These are phyloP conservation scores for Drosophila elegans DNA, from an alignment of 1,140 invertebrate genomes.

Conservation along the genomic window DNA sequence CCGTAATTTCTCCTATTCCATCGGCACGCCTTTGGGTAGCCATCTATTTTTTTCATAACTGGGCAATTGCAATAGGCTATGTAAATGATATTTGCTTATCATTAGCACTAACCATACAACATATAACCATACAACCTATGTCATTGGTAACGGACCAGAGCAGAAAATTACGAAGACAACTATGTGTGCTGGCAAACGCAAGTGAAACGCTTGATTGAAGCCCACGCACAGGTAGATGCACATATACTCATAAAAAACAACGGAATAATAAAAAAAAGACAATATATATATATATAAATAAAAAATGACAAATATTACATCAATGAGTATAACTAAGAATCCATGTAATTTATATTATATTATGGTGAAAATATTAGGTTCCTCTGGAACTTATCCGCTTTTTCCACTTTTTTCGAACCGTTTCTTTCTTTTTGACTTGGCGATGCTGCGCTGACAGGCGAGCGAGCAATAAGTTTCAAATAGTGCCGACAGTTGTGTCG, in stretches of 20 bases:
- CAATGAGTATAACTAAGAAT: no score
- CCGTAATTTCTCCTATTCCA: background rate
- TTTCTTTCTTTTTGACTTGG: conserved; percentile 31
- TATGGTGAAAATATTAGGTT: no score
- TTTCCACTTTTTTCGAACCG: background rate
- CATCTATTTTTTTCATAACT: background rate
- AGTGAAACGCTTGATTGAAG: conserved; percentile 36
- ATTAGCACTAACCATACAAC: conserved; percentile 32
- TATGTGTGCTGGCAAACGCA: no score
- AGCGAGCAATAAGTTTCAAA: conserved; percentile 76
- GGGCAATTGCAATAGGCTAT: conserved; percentile 29
- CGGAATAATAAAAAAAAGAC: conserved; percentile 41
- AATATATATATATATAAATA: no score
- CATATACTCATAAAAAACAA: background rate
- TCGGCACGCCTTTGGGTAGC: background rate
- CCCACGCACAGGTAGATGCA: conserved; percentile 40
- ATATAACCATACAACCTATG: no score
- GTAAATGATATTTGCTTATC: conserved; percentile 48
- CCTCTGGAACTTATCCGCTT: no score
- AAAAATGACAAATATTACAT: no score
- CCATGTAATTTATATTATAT: no score
- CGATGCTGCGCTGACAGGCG: conserved; percentile 63
- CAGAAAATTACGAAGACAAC: no score
- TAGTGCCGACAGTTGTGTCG: conserved; percentile 54
- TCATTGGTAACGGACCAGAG: no score